Evolutionary conservation across 2,888 invertebrate species (phyloP).

Genomic region (Exephanes ischioxanthus): DNA sequence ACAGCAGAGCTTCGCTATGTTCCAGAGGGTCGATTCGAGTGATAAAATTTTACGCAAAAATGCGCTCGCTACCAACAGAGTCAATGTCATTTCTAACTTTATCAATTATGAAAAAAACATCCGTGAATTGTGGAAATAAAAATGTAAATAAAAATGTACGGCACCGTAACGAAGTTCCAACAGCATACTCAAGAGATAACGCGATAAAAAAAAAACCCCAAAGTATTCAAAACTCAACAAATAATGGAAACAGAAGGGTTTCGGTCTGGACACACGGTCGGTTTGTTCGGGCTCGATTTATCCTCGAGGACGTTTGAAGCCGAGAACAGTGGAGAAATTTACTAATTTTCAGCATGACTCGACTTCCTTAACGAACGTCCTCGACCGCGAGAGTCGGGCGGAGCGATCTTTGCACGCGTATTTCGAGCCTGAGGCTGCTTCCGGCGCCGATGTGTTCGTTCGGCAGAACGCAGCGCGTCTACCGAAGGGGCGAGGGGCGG

Average conservation of each 20-base stretch:
- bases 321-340: background rate
- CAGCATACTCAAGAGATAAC: background rate
- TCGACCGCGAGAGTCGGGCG: background rate
- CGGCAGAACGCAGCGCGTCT: slow-evolving; percentile 23
- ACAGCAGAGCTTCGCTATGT: background rate
- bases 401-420: slow-evolving; percentile 5
- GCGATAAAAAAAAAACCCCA: background rate
- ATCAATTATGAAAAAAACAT: background rate
- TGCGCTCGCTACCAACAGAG: background rate
- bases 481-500: background rate
- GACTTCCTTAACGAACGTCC: background rate
- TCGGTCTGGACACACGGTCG: background rate
- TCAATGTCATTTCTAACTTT: background rate
- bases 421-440: background rate
- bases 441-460: slow-evolving; percentile 43
- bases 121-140: background rate
- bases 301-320: slow-evolving; percentile 8
- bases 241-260: background rate
- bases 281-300: background rate
- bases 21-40: background rate
- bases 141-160: background rate
- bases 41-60: background rate
- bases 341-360: background rate
- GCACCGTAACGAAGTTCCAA: background rate
- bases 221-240: background rate